These are phyloP conservation scores for Turdus rufiventris DNA, from an alignment of 2,113 vertebrate genomes.

Conservation along the genomic window DNA sequence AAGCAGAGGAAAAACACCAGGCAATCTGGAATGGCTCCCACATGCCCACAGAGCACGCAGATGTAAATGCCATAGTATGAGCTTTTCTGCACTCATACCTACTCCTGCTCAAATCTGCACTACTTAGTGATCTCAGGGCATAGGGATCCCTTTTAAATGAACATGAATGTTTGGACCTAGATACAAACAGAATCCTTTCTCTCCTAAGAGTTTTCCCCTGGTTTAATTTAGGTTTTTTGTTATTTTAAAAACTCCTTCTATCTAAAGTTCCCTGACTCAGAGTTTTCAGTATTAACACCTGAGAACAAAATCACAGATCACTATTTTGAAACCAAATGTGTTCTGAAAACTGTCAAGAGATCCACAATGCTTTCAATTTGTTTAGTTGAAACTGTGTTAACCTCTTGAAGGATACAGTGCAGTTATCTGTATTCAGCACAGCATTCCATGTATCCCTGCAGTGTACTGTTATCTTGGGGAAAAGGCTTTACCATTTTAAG, in stretches of 20 bases:
- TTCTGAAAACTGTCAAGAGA: neutral
- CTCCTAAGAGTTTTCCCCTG: neutral
- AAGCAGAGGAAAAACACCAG: constrained; percentile 5
- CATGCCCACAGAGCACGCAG: neutral
- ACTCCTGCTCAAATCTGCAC: neutral
- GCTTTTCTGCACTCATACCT: neutral
- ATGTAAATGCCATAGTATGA: neutral
- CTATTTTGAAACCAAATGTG: neutral
- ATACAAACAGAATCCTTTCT: neutral
- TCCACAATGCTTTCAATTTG: neutral
- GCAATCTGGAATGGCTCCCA: neutral
- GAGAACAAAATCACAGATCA: neutral
- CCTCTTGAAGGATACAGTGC: neutral
- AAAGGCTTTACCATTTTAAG: neutral
- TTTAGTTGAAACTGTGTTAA: neutral
- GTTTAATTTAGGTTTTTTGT: neutral
- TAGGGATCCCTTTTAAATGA: neutral
- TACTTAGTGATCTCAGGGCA: neutral
- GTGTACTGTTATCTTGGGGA: neutral
- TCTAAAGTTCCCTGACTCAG: neutral
- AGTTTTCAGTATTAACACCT: neutral
- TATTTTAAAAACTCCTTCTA: neutral
- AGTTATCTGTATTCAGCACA: neutral
- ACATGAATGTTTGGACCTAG: neutral
- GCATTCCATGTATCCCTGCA: neutral